Base-by-base conservation (phyloP, 2,797 vertebrate species). In the Alcedo quadribrachys region DNA sequence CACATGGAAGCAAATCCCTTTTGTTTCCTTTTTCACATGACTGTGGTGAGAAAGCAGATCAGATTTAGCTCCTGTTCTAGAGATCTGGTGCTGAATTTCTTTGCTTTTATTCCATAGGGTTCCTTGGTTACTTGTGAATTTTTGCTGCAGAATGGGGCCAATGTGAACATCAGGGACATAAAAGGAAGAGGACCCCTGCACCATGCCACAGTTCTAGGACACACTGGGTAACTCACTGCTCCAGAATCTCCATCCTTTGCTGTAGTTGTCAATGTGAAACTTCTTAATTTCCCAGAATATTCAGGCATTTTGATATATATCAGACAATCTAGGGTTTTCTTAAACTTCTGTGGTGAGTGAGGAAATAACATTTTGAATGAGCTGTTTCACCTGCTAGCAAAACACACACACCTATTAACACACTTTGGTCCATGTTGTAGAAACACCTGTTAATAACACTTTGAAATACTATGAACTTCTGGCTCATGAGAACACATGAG, bases 101-200 rank as follows among this genome's bases (percentile, higher is more conserved):
- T 73, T 78, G 48, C 73, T 82, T 92, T 96, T 74, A 58, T 83
- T 91, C 46, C 5, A 0, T 89, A 99, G 99, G 99, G 99, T 57
- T 99, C 99, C 2, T 91, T 99, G 97, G 98, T 99, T 95, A 98
- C 99, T 25, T 99, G 99, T 33, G 99, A 99, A 96, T 99, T 99
- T 97, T 97, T 99, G 86, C 98, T 99, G 53, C 99, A 99, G 96
- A 99, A 99, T 33, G 98, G 98, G 70, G 99, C 99, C 69, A 99
- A 98, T 30, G 99, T 99, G 90, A 99, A 99, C 97, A 98, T 99
- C 96, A 98, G 98, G 95, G 99, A 99, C 57, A 82, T 98, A 80
- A 98, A 98, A 77, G 99, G 99, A 60, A 97, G 98, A 95, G 99
- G 98, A 45, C 99, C 99, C 1, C 97, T 99, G 45, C 99, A 99